phyloP scores from a whole-genome alignment of 2,113 vertebrate species.

The Syrmaticus mikado region DNA sequence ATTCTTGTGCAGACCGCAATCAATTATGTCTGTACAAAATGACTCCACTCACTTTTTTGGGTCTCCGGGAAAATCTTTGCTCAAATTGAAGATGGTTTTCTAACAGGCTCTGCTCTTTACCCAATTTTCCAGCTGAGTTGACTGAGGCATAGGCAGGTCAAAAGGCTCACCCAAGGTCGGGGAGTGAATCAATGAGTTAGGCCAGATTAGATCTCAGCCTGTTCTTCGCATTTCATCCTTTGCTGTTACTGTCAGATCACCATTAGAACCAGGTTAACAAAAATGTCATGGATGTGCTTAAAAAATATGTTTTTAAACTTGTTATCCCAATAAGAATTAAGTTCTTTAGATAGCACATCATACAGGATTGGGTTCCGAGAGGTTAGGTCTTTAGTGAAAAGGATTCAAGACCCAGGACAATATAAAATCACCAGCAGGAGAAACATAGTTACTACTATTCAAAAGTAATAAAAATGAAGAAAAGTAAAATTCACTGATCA shows the following conservation, averaged over 20 bases:
- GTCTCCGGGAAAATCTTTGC: conserved; percentile 70
- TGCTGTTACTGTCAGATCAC: conserved; percentile 32
- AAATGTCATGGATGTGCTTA: conserved; percentile 53
- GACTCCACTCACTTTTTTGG: conserved; percentile 45
- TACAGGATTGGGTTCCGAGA: conserved; percentile 51
- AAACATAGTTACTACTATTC: conserved; percentile 21
- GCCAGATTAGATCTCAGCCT: conserved; percentile 70
- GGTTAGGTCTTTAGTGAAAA: conserved; percentile 40
- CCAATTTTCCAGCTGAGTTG: conserved; percentile 80
- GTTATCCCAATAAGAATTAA: conserved; percentile 63
- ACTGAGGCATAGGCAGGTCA: conserved; percentile 69
- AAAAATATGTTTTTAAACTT: conserved; percentile 58
- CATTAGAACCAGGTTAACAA: conserved; percentile 56
- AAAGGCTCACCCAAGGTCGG: conserved; percentile 69
- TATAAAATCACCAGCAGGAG: conserved; percentile 42
- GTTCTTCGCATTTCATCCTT: conserved; percentile 46
- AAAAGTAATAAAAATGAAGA: conserved; percentile 50
- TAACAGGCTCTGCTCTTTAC: conserved; percentile 71
- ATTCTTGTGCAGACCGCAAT: conserved; percentile 56
- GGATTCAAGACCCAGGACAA: conserved; percentile 40
- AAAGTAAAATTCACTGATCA: conserved; percentile 55
- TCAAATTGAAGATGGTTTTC: conserved; percentile 70
- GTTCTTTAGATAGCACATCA: conserved; percentile 1
- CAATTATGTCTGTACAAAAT: conserved; percentile 67
- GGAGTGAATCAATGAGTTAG: conserved; percentile 72